These are phyloP conservation scores for Lampris incognitus DNA, from an alignment of 2,113 vertebrate species.

Conservation along the genomic window DNA sequence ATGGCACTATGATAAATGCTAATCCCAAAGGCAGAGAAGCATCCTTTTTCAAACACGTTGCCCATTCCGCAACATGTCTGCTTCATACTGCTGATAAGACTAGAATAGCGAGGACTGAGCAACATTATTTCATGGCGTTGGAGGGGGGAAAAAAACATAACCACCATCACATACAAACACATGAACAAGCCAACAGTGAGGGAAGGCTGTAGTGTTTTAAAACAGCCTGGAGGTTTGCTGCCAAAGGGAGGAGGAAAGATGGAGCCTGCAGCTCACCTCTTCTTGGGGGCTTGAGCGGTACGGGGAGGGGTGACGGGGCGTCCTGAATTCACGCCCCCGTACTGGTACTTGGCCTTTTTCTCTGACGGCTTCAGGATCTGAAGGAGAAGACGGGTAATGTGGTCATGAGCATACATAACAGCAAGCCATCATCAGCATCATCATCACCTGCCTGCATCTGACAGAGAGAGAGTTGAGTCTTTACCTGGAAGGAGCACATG, in stretches of 20 bases:
- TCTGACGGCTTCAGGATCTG: slow-evolving; percentile 96
- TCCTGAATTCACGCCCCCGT: slow-evolving; percentile 92
- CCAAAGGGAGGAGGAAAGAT: slow-evolving; percentile 29
- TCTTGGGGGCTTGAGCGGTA: slow-evolving; percentile 93
- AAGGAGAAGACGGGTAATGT: slow-evolving; percentile 32
- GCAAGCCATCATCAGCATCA: not conserved
- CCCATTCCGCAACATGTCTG: slow-evolving; percentile 33
- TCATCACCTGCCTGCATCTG: not conserved
- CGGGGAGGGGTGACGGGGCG: slow-evolving; percentile 94
- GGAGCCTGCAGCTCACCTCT: slow-evolving; percentile 88
- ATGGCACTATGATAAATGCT: slow-evolving; percentile 38
- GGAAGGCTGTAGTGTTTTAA: slow-evolving; percentile 55
- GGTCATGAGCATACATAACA: not conserved
- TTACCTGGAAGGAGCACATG: slow-evolving; percentile 97
- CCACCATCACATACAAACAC: slow-evolving; percentile 54
- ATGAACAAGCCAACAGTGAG: slow-evolving; percentile 59
- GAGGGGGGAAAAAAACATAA: slow-evolving; percentile 39
- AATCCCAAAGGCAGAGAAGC: slow-evolving; percentile 46
- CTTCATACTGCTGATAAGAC: slow-evolving; percentile 58
- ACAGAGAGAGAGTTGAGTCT: not conserved
- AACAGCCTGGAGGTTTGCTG: slow-evolving; percentile 52
- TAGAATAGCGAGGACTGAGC: slow-evolving; percentile 40
- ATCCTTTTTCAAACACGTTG: slow-evolving; percentile 15
- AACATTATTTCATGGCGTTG: slow-evolving; percentile 47
- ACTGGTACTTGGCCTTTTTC: slow-evolving; percentile 97